Base-by-base conservation (phyloP, 2,113 vertebrate genomes). In the Oreochromis spilurus region DNA sequence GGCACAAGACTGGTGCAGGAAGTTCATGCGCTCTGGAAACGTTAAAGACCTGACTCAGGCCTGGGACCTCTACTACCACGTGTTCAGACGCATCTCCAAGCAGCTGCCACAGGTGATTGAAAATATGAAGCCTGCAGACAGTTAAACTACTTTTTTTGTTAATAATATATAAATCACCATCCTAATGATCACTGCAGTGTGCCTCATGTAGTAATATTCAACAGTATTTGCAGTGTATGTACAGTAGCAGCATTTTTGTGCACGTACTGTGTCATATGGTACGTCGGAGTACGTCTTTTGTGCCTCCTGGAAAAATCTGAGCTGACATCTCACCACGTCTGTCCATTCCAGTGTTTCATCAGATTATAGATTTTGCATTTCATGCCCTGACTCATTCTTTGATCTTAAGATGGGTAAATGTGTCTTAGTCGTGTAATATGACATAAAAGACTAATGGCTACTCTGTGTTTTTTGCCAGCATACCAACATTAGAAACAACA, bases 61-160 rank as follows among this genome's bases (percentile, higher is more conserved):
- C 79, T 99, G 99, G 99, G 99, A 99, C 86, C 98, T 99, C 75
- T 99, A 99, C 90, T 99, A 99, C 75, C 99, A 99, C 0, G 99
- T 99, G 29, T 99, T 99, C 96, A 95, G 99, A 78, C 97, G 99
- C 2, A 99, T 99, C 94, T 99, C 99, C 52, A 99, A 99, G 92
- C 99, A 99, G 93, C 96, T 99, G 89, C 98, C 98, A 19, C 99
- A 99, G 97, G 99, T 99, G n/a, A 62, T 92, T 9, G 19, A 67
- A 52, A 57, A 55, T 21, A 16, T 8, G 3, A 6, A 62, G 9
- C 53, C 38, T 67, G 40, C 29, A 67, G 16, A 75, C 3, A 34
- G 50, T 9, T 26, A 19, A 36, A 16, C 19, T 36, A n/a, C 7
- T 5, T 53, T 77, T 19, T 14, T 70, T 26, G 13, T 72, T 75